These are phyloP conservation scores for Myotis daubentonii DNA, from an alignment of 2,797 vertebrate genomes.

Conservation along the genomic window DNA sequence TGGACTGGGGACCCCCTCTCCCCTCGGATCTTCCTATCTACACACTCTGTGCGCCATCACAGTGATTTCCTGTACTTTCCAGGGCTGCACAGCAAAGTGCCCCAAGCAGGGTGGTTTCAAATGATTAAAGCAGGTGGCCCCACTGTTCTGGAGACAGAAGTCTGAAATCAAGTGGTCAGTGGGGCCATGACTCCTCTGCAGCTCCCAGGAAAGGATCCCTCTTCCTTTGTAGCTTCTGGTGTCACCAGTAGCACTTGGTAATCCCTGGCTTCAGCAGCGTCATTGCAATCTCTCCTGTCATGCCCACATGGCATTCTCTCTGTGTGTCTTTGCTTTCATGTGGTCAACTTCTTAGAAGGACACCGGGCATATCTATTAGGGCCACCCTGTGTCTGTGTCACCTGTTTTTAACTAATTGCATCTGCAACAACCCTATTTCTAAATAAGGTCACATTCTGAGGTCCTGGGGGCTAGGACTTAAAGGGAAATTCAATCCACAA, in stretches of 20 bases:
- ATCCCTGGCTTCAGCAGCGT: not conserved
- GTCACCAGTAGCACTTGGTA: not conserved
- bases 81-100: too few relatives aligned
- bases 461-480: too few relatives aligned
- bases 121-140: fast-evolving
- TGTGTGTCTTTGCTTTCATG: not conserved
- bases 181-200: fast-evolving
- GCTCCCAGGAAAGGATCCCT: not conserved
- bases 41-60: fast-evolving
- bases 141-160: too few relatives aligned
- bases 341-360: not conserved
- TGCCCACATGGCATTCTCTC: fast-evolving
- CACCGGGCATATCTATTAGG: not conserved
- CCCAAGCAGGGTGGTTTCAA: fast-evolving
- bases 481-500: not conserved
- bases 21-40: fast-evolving
- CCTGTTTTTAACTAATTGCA: not conserved
- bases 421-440: not conserved
- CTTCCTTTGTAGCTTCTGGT: not conserved
- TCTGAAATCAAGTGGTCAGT: not conserved
- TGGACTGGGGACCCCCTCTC: fast-evolving
- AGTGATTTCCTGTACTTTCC: fast-evolving
- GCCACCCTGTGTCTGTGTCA: too few relatives aligned
- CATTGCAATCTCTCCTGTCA: not conserved
- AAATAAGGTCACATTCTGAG: not conserved